A percentile compares a stretch with the other conserved stretches of the same genome.
These are phyloP conservation scores for Pithys albifrons DNA, from an alignment of 2,113 vertebrate species.

Conservation along the genomic window DNA sequence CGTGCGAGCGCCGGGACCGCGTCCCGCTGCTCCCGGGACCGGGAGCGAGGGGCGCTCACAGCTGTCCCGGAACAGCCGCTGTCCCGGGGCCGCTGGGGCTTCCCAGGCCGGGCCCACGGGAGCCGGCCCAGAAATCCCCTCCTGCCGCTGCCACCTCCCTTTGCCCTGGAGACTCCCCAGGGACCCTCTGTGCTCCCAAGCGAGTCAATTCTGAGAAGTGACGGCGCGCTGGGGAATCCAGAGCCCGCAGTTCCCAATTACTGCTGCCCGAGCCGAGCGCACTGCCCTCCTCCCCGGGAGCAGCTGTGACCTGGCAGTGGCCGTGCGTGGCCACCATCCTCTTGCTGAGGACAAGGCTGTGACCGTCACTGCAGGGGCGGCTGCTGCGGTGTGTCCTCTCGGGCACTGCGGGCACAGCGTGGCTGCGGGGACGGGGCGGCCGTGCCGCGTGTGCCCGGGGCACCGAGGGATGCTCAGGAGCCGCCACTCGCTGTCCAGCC, in stretches of 20 bases:
- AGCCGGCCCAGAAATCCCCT: slow-evolving; percentile 20
- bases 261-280: no score
- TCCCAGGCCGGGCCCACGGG: background rate
- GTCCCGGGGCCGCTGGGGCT: background rate
- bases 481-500: rapidly evolving
- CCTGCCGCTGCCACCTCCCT: background rate
- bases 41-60: background rate
- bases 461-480: background rate
- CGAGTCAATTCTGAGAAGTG: slow-evolving; percentile 1
- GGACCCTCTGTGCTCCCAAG: background rate
- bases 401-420: background rate
- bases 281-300: background rate
- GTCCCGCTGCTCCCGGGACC: background rate
- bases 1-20: no score
- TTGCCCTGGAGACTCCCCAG: background rate
- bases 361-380: no score
- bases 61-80: background rate
- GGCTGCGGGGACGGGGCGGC: rapidly evolving
- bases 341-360: no score
- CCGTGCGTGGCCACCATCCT: no score
- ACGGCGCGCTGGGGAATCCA: background rate
- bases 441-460: rapidly evolving
- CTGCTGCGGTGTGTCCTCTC: background rate
- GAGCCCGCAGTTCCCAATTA: background rate
- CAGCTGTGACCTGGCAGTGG: background rate